phyloP scores from a whole-genome alignment of 64 coral and sea anemone species.

The Montipora efflorescens region DNA sequence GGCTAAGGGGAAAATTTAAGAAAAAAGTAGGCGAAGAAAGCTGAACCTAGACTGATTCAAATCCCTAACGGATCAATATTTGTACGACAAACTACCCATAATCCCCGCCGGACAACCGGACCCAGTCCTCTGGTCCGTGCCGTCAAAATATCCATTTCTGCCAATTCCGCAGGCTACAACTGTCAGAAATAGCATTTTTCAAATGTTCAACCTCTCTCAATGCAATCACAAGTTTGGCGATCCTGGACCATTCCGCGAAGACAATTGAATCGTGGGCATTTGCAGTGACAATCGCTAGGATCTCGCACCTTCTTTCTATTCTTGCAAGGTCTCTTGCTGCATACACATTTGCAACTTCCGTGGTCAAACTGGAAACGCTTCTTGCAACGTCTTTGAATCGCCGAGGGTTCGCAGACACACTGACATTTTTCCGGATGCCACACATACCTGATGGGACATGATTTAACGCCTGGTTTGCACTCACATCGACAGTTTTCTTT shows the following conservation, averaged over 20 bases:
- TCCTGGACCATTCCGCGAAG: background rate
- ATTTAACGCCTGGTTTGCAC: background rate
- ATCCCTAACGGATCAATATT: too few relatives aligned
- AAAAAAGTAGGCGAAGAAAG: too few relatives aligned
- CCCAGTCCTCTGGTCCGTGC: too few relatives aligned
- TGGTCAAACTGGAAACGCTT: slow-evolving; percentile 29
- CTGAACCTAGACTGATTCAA: too few relatives aligned
- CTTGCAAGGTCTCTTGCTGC: slow-evolving; percentile 16
- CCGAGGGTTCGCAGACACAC: background rate
- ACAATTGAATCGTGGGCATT: background rate
- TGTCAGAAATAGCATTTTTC: background rate
- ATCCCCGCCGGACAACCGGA: too few relatives aligned
- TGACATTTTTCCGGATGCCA: slow-evolving; percentile 40
- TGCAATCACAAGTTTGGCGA: background rate
- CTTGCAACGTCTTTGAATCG: background rate
- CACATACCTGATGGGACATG: background rate
- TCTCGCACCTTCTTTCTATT: background rate
- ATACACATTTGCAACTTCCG: background rate
- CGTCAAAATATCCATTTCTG: too few relatives aligned
- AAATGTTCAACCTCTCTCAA: too few relatives aligned
- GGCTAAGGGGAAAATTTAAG: too few relatives aligned
- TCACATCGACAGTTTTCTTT: slow-evolving; percentile 33
- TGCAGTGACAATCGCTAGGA: background rate
- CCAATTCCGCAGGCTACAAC: too few relatives aligned
- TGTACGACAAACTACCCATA: too few relatives aligned